Evolutionary conservation across 2,888 invertebrate species (phyloP).

Genomic region (Dyspetes luteomarginatus): DNA sequence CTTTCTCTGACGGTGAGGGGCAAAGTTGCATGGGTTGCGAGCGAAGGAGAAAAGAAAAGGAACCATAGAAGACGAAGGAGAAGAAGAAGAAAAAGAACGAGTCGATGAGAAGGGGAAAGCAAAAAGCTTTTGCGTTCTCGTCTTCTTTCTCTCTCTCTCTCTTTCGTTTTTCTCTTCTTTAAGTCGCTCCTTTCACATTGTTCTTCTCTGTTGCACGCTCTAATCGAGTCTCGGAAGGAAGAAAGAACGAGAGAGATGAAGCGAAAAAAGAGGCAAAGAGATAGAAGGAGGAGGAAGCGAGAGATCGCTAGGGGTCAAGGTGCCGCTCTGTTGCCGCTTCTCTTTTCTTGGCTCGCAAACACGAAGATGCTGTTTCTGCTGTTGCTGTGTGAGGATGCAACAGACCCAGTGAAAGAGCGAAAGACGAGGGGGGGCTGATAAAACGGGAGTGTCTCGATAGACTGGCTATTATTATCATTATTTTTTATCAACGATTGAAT

Average conservation of each 20-base stretch:
- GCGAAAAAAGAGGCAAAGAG: slow-evolving; percentile 30
- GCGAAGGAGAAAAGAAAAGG: slow-evolving; percentile 38
- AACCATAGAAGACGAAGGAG: slow-evolving; percentile 52
- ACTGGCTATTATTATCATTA: neutral
- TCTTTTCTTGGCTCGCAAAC: slow-evolving; percentile 72
- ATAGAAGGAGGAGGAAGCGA: slow-evolving; percentile 52
- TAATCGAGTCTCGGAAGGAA: slow-evolving; percentile 37
- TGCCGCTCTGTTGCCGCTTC: slow-evolving; percentile 76
- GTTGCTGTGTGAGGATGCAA: slow-evolving; percentile 44
- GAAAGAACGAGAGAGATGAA: slow-evolving; percentile 30
- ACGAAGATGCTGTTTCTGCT: slow-evolving; percentile 61
- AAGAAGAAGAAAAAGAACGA: slow-evolving; percentile 51
- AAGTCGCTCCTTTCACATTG: slow-evolving; percentile 44
- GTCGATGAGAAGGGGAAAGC: slow-evolving; percentile 59
- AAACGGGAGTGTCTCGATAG: slow-evolving; percentile 70
- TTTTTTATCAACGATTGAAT: neutral
- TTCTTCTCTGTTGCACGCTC: slow-evolving; percentile 52
- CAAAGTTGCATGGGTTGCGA: slow-evolving; percentile 20
- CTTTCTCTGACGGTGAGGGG: slow-evolving; percentile 26
- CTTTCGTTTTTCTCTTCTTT: slow-evolving; percentile 46
- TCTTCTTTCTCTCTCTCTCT: slow-evolving; percentile 52
- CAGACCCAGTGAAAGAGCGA: slow-evolving; percentile 23
- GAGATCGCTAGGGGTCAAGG: slow-evolving; percentile 73
- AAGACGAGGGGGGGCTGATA: slow-evolving; percentile 12
- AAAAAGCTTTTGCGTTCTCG: slow-evolving; percentile 67